Conservation (phyloP, 2,113 vertebrate genomes). For the Bucco capensis region DNA sequence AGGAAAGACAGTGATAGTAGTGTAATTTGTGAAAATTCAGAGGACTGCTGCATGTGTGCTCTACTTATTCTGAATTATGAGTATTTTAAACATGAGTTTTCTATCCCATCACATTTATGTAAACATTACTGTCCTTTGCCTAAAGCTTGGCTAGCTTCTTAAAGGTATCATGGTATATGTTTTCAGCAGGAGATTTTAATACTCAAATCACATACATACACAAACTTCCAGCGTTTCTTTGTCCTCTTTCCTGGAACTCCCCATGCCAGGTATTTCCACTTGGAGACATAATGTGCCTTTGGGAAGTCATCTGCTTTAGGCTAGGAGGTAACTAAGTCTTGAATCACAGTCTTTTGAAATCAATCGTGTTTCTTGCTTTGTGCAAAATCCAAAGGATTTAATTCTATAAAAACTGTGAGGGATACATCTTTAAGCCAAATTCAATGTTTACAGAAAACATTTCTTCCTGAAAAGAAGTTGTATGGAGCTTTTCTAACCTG, state of each 20-base stretch:
- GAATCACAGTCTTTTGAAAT: not conserved
- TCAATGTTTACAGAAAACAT: not conserved
- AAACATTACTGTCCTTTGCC: not conserved
- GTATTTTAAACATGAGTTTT: not conserved
- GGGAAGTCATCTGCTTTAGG: not conserved
- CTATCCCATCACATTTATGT: not conserved
- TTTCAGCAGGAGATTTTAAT: not conserved
- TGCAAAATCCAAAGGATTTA: not conserved
- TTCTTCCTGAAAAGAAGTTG: not conserved
- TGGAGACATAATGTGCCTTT: not conserved
- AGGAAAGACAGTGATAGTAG: not conserved
- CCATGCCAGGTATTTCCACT: not conserved
- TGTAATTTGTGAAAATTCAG: constrained; percentile 27
- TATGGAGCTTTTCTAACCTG: not conserved
- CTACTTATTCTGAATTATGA: constrained; percentile 25
- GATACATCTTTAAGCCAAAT: not conserved
- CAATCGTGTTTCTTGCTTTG: not conserved
- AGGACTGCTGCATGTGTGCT: not conserved
- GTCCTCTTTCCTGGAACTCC: not conserved
- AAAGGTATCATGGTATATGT: not conserved
- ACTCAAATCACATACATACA: not conserved
- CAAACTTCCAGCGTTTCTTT: not conserved
- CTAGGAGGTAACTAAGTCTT: not conserved
- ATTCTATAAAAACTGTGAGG: not conserved
- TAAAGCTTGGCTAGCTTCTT: not conserved